Conservation (phyloP, 2,888 invertebrate species). For the Sturmia bella region DNA sequence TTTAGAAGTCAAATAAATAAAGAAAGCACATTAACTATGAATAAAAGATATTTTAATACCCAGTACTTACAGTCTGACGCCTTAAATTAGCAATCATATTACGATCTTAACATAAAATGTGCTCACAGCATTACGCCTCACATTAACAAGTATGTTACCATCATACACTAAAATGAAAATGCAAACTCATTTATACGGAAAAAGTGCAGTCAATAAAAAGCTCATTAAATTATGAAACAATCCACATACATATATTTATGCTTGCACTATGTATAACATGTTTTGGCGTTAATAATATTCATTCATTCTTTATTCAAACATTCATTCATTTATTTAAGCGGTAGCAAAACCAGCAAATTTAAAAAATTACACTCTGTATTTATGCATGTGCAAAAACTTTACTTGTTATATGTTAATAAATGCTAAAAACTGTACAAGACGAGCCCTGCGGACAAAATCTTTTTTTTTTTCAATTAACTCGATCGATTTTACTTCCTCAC, state of each 20-base stretch:
- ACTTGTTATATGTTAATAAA: not conserved
- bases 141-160: not conserved
- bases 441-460: no score
- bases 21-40: no score
- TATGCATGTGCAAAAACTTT: constrained; percentile 4
- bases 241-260: constrained; percentile 41
- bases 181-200: constrained; percentile 40
- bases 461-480: no score
- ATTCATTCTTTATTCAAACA: constrained; percentile 43
- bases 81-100: no score
- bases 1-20: no score
- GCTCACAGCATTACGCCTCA: constrained; percentile 18
- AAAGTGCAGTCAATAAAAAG: constrained; percentile 43
- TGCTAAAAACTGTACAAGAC: no score
- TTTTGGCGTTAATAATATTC: constrained; percentile 22
- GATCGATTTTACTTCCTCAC: no score
- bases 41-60: no score
- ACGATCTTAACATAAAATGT: no score
- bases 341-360: constrained; percentile 64
- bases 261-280: constrained; percentile 46
- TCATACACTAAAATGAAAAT: not conserved
- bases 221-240: constrained; percentile 60
- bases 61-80: no score
- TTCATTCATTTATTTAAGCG: constrained; percentile 63
- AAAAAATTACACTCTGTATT: constrained; percentile 48